Conservation (phyloP, 2,888 invertebrate genomes). For the Pandemis heparana region DNA sequence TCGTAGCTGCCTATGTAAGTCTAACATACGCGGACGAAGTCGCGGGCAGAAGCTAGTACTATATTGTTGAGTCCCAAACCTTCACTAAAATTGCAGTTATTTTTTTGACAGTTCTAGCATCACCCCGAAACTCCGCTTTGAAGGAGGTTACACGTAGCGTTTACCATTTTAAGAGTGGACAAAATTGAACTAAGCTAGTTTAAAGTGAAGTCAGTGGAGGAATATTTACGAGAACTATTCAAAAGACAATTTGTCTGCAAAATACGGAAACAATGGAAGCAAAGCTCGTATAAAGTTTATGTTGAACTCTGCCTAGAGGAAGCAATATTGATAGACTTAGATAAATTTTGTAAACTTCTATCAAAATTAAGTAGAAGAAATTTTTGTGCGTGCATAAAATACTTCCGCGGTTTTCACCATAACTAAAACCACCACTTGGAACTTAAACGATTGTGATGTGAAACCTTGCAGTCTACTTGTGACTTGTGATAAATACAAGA, state of each 20-base stretch:
- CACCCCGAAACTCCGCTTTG: not conserved
- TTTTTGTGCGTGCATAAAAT: not conserved
- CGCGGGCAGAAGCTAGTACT: no score
- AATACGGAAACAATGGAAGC: constrained; percentile 8
- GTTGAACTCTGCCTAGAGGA: not conserved
- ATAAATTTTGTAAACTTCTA: not conserved
- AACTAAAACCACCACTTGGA: no score
- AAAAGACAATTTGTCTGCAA: constrained; percentile 15
- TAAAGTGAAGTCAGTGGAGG: constrained; percentile 7
- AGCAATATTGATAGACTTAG: not conserved
- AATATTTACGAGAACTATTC: constrained; percentile 9
- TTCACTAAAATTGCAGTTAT: not conserved
- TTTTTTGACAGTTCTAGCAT: not conserved
- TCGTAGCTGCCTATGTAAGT: no score
- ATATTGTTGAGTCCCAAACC: not conserved
- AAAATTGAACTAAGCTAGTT: constrained; percentile 1
- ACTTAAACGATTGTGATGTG: no score
- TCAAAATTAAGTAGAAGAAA: not conserved
- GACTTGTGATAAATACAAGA: no score
- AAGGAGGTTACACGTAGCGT: not conserved
- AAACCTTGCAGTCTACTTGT: no score
- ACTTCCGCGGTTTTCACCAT: no score
- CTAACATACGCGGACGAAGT: no score
- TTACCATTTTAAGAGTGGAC: constrained; percentile 4
- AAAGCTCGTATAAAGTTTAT: constrained; percentile 6